Conservation (phyloP, 2,113 vertebrate genomes). For the Pseudonaja textilis region DNA sequence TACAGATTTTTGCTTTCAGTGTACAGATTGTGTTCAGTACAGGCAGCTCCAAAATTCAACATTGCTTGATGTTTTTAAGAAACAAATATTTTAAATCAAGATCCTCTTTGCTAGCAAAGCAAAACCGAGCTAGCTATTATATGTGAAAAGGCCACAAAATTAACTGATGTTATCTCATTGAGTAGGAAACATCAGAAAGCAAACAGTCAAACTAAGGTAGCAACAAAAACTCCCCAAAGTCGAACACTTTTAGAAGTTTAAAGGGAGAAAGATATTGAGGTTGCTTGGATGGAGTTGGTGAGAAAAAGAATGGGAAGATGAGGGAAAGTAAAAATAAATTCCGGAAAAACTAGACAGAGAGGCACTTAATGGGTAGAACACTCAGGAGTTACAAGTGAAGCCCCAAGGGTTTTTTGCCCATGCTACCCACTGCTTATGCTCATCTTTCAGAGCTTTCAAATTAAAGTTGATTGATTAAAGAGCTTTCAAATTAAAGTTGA, state of each 20-base stretch:
- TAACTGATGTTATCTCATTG: not conserved
- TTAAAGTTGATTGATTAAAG: not conserved
- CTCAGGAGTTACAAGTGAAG: not conserved
- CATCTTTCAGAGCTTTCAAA: not conserved
- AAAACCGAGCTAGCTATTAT: not conserved
- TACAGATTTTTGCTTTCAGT: not conserved
- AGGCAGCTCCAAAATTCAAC: not conserved
- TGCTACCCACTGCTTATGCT: not conserved
- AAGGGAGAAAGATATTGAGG: not conserved
- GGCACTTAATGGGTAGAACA: not conserved
- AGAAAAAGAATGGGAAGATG: not conserved
- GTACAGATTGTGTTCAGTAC: not conserved
- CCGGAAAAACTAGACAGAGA: not conserved
- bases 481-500: not conserved
- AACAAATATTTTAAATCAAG: not conserved
- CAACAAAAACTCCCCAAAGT: not conserved
- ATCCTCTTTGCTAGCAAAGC: not conserved
- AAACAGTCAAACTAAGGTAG: not conserved
- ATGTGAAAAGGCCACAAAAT: not conserved
- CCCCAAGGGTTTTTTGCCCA: not conserved
- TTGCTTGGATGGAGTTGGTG: not conserved
- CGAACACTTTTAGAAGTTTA: not conserved
- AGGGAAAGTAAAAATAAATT: not conserved
- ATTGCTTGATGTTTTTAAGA: not conserved
- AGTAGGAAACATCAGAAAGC: not conserved